phyloP scores from a whole-genome alignment of 2,888 invertebrate species.

The Pogonocherus hispidulus region DNA sequence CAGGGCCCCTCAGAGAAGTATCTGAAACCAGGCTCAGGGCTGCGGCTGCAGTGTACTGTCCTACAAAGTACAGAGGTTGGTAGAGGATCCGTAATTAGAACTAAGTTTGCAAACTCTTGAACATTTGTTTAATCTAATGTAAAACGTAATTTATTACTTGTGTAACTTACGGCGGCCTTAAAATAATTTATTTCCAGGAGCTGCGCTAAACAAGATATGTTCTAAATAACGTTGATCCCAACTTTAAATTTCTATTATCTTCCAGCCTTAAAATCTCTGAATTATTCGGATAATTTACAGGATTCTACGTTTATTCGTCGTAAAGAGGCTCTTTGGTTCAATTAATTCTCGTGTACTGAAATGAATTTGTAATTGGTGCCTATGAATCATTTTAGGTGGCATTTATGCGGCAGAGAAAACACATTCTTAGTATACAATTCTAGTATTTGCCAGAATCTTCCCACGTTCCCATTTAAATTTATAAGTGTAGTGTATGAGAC shows the following conservation, averaged over 20 bases:
- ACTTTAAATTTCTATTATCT: neutral
- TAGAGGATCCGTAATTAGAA: constrained; percentile 15
- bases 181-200: neutral
- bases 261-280: neutral
- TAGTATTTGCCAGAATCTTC: too few relatives aligned
- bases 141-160: constrained; percentile 4
- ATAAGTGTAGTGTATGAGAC: too few relatives aligned
- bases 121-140: constrained; percentile 6
- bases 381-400: neutral
- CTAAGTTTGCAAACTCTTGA: constrained; percentile 5
- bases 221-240: neutral
- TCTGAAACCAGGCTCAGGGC: constrained; percentile 87
- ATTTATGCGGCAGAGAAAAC: neutral
- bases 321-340: neutral
- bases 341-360: neutral
- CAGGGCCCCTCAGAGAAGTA: constrained; percentile 89
- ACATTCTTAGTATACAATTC: neutral
- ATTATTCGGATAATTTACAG: constrained; percentile 1
- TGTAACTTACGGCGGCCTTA: constrained; percentile 3
- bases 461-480: too few relatives aligned
- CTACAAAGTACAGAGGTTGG: constrained; percentile 82
- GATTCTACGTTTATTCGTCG: neutral
- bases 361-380: neutral
- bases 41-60: constrained; percentile 85
- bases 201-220: constrained; percentile 6